These are phyloP conservation scores for Agrochola macilenta DNA, from an alignment of 2,888 invertebrate genomes.

Conservation along the genomic window DNA sequence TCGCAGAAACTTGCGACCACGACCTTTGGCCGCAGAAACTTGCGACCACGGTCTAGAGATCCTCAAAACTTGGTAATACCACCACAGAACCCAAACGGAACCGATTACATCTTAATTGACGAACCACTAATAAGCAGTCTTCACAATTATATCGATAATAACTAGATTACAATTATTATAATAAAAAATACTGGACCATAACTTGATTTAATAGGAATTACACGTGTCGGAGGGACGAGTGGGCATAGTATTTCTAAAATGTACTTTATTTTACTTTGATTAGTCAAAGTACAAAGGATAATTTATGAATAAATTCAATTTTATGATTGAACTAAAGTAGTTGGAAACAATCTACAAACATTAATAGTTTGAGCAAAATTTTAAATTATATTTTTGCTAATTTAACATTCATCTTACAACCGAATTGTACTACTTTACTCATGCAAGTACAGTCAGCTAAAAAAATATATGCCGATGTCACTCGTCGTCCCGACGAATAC, in stretches of 20 bases:
- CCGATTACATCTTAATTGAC: conserved; percentile 83
- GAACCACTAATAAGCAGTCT: conserved; percentile 88
- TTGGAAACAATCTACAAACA: conserved; percentile 24
- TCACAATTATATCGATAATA: conserved; percentile 82
- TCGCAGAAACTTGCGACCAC: conserved; percentile 17
- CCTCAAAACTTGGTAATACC: conserved; percentile 59
- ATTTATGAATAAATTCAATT: conserved; percentile 7
- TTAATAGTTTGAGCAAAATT: conserved; percentile 51
- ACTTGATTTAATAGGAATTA: conserved; percentile 88
- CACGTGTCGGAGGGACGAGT: conserved; percentile 67
- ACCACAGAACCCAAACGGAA: conserved; percentile 70
- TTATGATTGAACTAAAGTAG: conserved; percentile 20
- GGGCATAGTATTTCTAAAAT: conserved; percentile 64
- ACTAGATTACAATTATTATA: conserved; percentile 77
- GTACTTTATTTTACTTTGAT: conserved; percentile 59
- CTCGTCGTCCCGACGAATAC: conserved; percentile 58
- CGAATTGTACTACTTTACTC: conserved; percentile 50
- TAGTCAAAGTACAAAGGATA: neutral
- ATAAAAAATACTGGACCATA: conserved; percentile 89
- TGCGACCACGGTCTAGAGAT: conserved; percentile 30
- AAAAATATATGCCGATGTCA: conserved; percentile 52
- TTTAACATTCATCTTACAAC: conserved; percentile 34
- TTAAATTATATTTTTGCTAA: conserved; percentile 45
- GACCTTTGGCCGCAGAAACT: conserved; percentile 11
- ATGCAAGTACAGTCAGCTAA: conserved; percentile 43